phyloP scores from a whole-genome alignment of 2,113 vertebrate genomes.

The Tursiops truncatus region DNA sequence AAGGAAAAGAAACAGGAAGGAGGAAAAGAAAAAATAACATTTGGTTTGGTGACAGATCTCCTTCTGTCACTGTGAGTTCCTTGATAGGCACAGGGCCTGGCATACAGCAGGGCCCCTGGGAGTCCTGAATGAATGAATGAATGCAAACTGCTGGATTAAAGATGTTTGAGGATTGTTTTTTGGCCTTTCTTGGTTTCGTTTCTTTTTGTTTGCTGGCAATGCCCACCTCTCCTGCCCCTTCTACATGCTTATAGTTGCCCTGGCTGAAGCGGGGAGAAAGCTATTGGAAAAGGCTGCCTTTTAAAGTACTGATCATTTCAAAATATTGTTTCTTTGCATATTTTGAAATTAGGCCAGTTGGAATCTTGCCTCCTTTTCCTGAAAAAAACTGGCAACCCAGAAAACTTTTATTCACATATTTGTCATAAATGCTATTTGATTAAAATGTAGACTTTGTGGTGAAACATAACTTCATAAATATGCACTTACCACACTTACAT shows the following conservation, averaged over 20 bases:
- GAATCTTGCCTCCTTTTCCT: constrained; percentile 5
- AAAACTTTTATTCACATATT: constrained; percentile 56
- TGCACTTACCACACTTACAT: constrained; percentile 11
- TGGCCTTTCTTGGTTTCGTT: not conserved
- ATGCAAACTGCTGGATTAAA: not conserved
- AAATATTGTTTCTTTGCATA: not conserved
- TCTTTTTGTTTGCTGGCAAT: not conserved
- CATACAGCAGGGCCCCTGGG: not conserved
- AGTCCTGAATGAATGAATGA: not conserved
- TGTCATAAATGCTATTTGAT: constrained; percentile 52
- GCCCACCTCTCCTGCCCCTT: not conserved
- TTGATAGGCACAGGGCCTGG: not conserved
- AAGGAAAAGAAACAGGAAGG: not conserved
- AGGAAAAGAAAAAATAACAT: not conserved
- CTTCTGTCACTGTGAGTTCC: constrained; percentile 29
- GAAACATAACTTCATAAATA: constrained; percentile 56
- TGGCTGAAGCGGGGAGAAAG: not conserved
- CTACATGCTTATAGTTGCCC: not conserved
- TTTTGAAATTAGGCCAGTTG: constrained; percentile 1
- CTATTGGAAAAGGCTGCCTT: not conserved
- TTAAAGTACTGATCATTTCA: not conserved
- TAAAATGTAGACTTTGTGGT: constrained; percentile 55
- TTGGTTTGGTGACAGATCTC: constrained; percentile 55
- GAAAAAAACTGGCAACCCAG: constrained; percentile 23
- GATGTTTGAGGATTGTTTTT: not conserved